These are phyloP conservation scores for Hormaphis cornu DNA, from an alignment of 1,140 invertebrate species.

Conservation along the genomic window DNA sequence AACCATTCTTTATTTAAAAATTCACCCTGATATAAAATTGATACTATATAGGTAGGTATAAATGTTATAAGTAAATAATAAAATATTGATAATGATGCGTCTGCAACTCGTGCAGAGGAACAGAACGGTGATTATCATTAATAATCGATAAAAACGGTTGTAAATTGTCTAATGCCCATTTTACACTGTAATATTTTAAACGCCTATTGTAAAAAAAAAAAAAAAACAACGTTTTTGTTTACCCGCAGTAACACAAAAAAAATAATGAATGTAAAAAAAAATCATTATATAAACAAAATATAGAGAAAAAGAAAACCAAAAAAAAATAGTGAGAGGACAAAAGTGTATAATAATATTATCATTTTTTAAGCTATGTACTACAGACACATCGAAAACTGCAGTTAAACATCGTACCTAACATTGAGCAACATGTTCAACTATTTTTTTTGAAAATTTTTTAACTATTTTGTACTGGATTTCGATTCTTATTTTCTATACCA, in stretches of 20 bases:
- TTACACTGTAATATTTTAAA: not conserved
- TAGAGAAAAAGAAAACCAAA: not conserved
- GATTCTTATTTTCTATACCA: conserved; percentile 9
- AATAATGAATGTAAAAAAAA: not conserved
- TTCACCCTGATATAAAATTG: conserved; percentile 32
- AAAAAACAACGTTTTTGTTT: not conserved
- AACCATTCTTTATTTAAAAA: not conserved
- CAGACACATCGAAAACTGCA: conserved; percentile 1
- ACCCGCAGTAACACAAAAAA: not conserved
- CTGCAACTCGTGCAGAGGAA: not conserved
- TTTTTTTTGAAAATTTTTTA: conserved; percentile 2
- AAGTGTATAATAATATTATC: too few species aligned
- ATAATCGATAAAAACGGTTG: not conserved
- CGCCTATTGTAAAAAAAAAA: not conserved
- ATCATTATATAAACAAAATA: not conserved
- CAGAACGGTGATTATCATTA: not conserved
- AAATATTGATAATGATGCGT: not conserved
- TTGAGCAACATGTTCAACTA: conserved; percentile 27
- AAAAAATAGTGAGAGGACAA: not conserved
- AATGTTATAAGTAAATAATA: not conserved
- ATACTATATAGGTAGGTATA: conserved; percentile 4
- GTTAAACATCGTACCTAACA: conserved; percentile 11
- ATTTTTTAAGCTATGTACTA: conserved; percentile 7
- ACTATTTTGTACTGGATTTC: conserved; percentile 26
- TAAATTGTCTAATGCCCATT: conserved; percentile 19